These are phyloP conservation scores for Vireo altiloquus DNA, from an alignment of 2,113 vertebrate genomes.

Conservation along the genomic window DNA sequence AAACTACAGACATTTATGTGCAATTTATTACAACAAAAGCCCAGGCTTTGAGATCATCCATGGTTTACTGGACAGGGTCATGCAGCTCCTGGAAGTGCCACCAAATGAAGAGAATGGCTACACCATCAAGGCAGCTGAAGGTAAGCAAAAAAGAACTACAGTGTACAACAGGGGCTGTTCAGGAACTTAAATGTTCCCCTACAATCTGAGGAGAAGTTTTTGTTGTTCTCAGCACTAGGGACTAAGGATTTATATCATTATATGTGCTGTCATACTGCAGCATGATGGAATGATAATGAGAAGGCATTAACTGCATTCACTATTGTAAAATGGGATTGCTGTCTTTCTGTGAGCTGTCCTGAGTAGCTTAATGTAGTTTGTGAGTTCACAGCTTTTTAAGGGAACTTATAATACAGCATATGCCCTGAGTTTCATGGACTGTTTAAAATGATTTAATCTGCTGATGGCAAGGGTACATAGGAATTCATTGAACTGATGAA, in stretches of 20 bases:
- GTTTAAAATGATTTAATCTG: background rate
- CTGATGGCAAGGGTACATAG: background rate
- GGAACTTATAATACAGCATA: background rate
- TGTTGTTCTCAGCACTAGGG: background rate
- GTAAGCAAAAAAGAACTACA: conserved; percentile 67
- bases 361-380: background rate
- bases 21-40: conserved; percentile 91
- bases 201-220: background rate
- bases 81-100: conserved; percentile 89
- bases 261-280: background rate
- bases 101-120: conserved; percentile 80
- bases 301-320: background rate
- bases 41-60: conserved; percentile 97
- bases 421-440: background rate
- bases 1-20: conserved; percentile 89
- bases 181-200: background rate
- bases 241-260: background rate
- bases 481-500: background rate
- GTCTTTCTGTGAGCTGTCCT: background rate
- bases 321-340: background rate
- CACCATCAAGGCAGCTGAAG: conserved; percentile 87
- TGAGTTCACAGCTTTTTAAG: background rate
- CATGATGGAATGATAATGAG: background rate
- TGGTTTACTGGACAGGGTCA: conserved; percentile 92
- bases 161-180: background rate